A percentile compares a stretch with the other conserved stretches of the same genome.
phyloP scores from a whole-genome alignment of 2,888 invertebrate species.

The Scaptomyza tumidula region DNA sequence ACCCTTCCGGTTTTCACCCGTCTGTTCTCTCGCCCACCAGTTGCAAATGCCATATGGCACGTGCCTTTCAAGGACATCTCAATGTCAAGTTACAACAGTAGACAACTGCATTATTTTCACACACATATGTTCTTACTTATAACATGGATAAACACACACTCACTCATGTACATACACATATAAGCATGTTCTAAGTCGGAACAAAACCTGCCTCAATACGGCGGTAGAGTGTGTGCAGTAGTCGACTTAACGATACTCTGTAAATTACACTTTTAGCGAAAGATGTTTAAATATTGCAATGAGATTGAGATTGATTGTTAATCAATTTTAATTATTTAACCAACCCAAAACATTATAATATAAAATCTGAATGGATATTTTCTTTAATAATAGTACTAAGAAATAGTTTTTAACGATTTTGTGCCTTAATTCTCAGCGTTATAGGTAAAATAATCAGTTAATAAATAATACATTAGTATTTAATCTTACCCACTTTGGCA shows the following conservation, averaged over 20 bases:
- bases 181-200: slow-evolving; percentile 45
- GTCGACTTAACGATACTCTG: slow-evolving; percentile 21
- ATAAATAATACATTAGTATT: neutral
- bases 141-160: slow-evolving; percentile 13
- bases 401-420: no score
- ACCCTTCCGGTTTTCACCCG: slow-evolving; percentile 18
- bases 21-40: slow-evolving; percentile 29
- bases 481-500: neutral
- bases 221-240: neutral
- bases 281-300: neutral
- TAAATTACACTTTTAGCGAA: neutral
- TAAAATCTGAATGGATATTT: no score
- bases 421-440: no score
- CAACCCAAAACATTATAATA: no score
- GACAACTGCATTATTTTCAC: slow-evolving; percentile 15
- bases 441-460: neutral
- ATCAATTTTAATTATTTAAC: no score
- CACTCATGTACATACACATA: no score
- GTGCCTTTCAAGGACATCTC: slow-evolving; percentile 75
- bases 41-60: slow-evolving; percentile 49
- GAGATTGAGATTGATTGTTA: neutral
- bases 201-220: slow-evolving; percentile 56
- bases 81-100: slow-evolving; percentile 58
- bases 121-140: neutral
- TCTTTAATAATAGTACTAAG: no score